Base-by-base conservation (phyloP, 2,113 vertebrate species). In the Tyrannus savana region DNA sequence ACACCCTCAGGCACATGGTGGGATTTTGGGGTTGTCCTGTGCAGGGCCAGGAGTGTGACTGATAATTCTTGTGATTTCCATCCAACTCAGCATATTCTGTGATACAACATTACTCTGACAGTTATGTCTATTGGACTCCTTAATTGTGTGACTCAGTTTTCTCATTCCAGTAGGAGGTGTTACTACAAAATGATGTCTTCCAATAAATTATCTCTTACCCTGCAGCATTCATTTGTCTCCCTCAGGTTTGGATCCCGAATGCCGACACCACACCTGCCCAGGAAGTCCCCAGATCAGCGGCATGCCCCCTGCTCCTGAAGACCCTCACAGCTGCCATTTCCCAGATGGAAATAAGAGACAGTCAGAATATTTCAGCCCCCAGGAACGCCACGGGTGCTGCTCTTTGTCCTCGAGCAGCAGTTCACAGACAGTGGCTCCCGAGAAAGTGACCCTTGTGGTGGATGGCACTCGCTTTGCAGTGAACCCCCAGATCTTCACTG, bases 391-490 rank as follows among this genome's bases (percentile, higher is more conserved):
- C 19, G 98, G 97, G 7, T 97, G 84, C 49, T 90, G 95, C 16
- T 2, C 88, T 19, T 13, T 84, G 46, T 84, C 95, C 66, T 96
- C 97, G 59, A 90, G 84, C 93, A 85, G 67, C 89, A 96, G 6
- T 11, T 39, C 95, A 5, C 96, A 98, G 52, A n/a, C 97, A 31
- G 97, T 81, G 46, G 89, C 97, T 11, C 96, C 97, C 44, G 98
- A 98, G 91, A 98, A 98, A 58, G 98, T 98, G 88, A 98, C 98
- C 0, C 97, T 98, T 35, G 97, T 98, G 52, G 98, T 98, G 14
- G 98, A 98, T 12, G 98, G 98, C 67, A 98, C 98, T 19, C 98
- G 98, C 55, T 98, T 98, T 88, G 97, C 98, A 37, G 98, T 98
- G 84, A 98, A 98, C 30, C 98, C 98, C 12, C 98, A 97, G 27